Evolutionary conservation across 2,113 vertebrate genomes (phyloP), one percentile per base, ranked within the genome.

Genomic region (Regulus satrapa): DNA sequence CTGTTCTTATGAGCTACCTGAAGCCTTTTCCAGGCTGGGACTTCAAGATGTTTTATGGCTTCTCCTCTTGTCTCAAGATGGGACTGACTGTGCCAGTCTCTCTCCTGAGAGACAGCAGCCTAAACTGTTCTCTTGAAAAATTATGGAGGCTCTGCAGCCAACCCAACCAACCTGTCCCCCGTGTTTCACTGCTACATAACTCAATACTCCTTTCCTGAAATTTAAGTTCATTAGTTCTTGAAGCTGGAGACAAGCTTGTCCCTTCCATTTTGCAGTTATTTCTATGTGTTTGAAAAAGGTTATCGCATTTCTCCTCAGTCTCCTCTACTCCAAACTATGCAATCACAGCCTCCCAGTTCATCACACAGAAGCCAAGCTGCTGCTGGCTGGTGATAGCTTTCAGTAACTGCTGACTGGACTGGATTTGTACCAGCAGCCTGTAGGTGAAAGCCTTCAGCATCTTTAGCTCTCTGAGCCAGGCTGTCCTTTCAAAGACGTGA

Each of bases 301-400:
- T 91, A 92, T 89, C 12, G 2, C 1, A 0, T 31, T 71, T 73
- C 74, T 14, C n/a, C 32, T 46, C 62, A 41, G 66, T 52, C 71
- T 93, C 23, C 69, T 92, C 23, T 66, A 32, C 43, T 89, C 66
- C 79, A 94, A 64, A 80, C 38, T 23, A 68, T 83, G 82, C 88
- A 92, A 96, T 88, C 82, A 67, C 63, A 92, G 55, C 34, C 77
- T 88, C 63, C 62, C 32, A 92, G 79, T 52, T 66, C 85, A 90
- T 90, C 92, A 90, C 23, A 45, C 16, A 83, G 55, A 85, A 85
- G 75, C 68, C 85, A 90, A 58, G 45, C 55, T 86, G 55, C 93
- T 95, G 88, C 88, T 80, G 61, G 55, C 75, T 45, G 46, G 71
- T 67, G 88, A 96, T 80, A 93, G 67, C 92, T 81, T 74, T 89